Conservation (phyloP, 2,797 vertebrate genomes). For the Sarcoramphus papa region DNA sequence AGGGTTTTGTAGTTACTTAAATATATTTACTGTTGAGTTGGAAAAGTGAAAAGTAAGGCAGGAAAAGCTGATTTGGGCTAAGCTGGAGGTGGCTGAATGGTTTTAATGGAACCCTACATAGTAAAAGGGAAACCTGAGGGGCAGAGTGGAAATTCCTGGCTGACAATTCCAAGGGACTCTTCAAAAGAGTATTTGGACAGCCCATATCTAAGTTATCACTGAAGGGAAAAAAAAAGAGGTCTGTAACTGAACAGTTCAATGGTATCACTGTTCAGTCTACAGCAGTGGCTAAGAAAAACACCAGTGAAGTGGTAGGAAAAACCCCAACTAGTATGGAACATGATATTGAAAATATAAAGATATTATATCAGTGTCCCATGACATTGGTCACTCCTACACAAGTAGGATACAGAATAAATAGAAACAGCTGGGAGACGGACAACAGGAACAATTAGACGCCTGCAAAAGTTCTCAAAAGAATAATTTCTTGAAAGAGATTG, state of each 20-base stretch:
- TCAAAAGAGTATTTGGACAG: slow-evolving; percentile 35
- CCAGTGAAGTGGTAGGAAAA: slow-evolving; percentile 22
- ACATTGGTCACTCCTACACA: background rate
- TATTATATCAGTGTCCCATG: slow-evolving; percentile 2
- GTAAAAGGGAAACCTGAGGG: background rate
- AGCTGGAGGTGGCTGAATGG: background rate
- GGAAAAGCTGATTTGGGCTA: background rate
- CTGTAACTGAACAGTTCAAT: background rate
- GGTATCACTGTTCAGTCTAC: slow-evolving; percentile 11
- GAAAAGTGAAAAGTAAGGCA: background rate
- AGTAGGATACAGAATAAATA: background rate
- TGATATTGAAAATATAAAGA: slow-evolving; percentile 44
- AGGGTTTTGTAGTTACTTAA: background rate
- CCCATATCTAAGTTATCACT: slow-evolving; percentile 5
- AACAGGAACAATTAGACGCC: slow-evolving; percentile 40
- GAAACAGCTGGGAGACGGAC: slow-evolving; percentile 49
- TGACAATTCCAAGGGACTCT: slow-evolving; percentile 10
- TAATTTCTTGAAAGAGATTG: slow-evolving; percentile 59
- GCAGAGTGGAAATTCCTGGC: slow-evolving; percentile 42
- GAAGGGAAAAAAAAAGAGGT: background rate
- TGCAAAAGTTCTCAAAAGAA: slow-evolving; percentile 46
- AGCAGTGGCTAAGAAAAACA: slow-evolving; percentile 30
- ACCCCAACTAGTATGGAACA: background rate
- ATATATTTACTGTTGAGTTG: background rate
- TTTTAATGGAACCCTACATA: background rate